A percentile compares a stretch with the other conserved stretches of the same genome.
phyloP scores from a whole-genome alignment of 1,140 invertebrate genomes.

The Sesamia nonagrioides region DNA sequence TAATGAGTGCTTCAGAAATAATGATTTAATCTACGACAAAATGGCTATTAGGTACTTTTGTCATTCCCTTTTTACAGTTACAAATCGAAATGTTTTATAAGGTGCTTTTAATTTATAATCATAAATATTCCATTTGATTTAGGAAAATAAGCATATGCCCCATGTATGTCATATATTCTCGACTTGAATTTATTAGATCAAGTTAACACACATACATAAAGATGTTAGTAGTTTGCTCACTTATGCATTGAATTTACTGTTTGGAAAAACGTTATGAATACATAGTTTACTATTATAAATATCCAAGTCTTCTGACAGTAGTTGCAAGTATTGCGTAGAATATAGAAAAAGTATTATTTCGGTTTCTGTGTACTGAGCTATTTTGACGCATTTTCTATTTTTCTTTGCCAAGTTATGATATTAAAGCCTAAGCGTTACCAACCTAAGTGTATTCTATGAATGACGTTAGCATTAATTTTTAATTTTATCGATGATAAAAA shows the following conservation, averaged over 20 bases:
- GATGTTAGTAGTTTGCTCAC: conserved; percentile 25
- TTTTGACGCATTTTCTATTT: conserved; percentile 30
- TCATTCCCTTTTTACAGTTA: neutral
- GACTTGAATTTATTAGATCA: conserved; percentile 36
- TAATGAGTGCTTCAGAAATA: conserved; percentile 28
- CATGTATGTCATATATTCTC: conserved; percentile 1
- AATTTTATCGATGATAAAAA: neutral
- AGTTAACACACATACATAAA: neutral
- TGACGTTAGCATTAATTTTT: neutral
- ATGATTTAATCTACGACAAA: neutral
- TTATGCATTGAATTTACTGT: neutral
- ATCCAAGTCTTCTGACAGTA: conserved; percentile 23
- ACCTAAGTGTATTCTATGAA: neutral
- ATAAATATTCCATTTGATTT: conserved; percentile 16
- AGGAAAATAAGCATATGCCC: conserved; percentile 33
- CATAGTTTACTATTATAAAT: conserved; percentile 17
- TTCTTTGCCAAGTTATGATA: neutral
- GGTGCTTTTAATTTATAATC: conserved; percentile 45
- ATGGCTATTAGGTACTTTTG: neutral
- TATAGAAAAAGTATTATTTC: conserved; percentile 4
- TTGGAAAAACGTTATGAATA: neutral
- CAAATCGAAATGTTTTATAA: neutral
- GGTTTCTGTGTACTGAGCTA: neutral
- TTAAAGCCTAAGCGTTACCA: neutral
- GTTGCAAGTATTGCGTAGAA: conserved; percentile 20